Percentiles rank a stretch among this genome's conserved stretches.
phyloP scores from a whole-genome alignment of 2,888 invertebrate genomes.

The Dicranocentrus wangi region DNA sequence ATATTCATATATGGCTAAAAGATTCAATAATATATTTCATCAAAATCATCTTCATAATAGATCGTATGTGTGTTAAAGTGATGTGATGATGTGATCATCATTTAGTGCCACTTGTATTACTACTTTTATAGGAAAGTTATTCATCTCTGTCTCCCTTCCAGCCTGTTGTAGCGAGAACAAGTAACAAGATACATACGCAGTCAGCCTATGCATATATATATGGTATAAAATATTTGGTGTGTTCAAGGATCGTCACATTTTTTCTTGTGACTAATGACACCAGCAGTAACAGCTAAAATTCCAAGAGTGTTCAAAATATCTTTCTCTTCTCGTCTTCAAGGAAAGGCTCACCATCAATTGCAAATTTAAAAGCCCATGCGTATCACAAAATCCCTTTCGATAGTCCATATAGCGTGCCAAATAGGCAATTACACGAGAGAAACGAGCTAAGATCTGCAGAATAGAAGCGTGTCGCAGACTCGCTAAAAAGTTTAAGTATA shows the following conservation, averaged over 20 bases:
- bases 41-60: background rate
- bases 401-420: background rate
- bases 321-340: background rate
- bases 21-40: background rate
- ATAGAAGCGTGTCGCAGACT: background rate
- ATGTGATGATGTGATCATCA: slow-evolving; percentile 24
- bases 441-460: background rate
- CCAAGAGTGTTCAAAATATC: background rate
- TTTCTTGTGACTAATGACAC: slow-evolving; percentile 18
- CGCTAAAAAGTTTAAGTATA: too few species aligned
- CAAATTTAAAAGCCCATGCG: too few species aligned
- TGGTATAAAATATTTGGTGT: slow-evolving; percentile 16
- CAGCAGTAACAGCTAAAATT: background rate
- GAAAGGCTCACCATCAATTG: too few species aligned
- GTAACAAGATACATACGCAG: slow-evolving; percentile 8
- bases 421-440: background rate
- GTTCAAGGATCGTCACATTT: slow-evolving; percentile 33
- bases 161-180: background rate
- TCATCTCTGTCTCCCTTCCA: background rate
- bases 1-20: too few species aligned
- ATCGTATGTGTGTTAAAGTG: slow-evolving; percentile 16
- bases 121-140: background rate
- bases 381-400: background rate
- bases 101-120: slow-evolving; percentile 31
- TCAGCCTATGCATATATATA: background rate